Base-by-base conservation (phyloP, 1,140 invertebrate species). In the Bombus confusus region DNA sequence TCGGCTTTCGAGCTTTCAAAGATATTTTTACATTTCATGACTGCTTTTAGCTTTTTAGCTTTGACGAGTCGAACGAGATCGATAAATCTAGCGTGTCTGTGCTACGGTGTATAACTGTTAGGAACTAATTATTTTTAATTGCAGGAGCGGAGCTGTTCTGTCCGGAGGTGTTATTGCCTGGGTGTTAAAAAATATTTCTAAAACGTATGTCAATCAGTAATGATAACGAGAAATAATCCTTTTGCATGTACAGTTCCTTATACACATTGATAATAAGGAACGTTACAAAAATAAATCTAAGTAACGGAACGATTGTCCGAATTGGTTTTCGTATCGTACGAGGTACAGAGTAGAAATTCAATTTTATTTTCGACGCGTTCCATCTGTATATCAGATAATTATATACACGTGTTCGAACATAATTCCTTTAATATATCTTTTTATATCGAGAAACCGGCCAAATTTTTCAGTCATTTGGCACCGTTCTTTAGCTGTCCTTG, bases 121-220 rank as follows among this genome's bases (percentile, higher is more conserved):
- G 31, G 0, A 10, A n/a, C 12, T 76, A 28, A 69, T 83, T 43
- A 3, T 69, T 78, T 88, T 78, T 82, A 68, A 73, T 74, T 86
- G 18, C 47, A 91, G 91, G 90, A 39, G 82, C 73, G 80, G 90
- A 10, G 13, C 89, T 41, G 1, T 90, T 18, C 2, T 91, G 13
- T 82, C 84, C 13, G 73, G 90, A 10, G 62, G 89, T 5, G 37
- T 92, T 4, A n/a, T 92, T 10, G 81, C 66, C 3, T 91, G 85
- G 86, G 57, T 86, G 34, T 22, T 91, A n/a, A 86, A 81, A 64
- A 4, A 71, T 68, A 31, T 15, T 83, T 28, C 52, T 85, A 28
- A 85, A 47, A 37, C 25, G 18, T 3, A 37, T n/a, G 22, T 73
- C 52, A 41, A n/a, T 8, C 18, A 52, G 2, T 47, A 47, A 18